Conservation (phyloP, 1,140 invertebrate genomes). For the Drosophila simulans region DNA sequence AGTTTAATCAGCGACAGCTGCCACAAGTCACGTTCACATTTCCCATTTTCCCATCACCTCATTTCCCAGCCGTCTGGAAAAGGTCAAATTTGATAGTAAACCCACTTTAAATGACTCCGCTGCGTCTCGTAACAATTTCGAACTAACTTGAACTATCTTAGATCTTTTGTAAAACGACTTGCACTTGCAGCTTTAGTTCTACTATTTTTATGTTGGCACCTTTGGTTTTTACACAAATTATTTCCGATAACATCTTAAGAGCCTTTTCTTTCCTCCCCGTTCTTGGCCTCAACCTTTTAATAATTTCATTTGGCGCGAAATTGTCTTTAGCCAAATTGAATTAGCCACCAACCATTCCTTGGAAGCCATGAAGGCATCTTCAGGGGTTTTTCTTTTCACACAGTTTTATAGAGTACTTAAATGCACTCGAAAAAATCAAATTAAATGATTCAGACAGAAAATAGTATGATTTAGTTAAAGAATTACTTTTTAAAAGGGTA, state of each 20-base stretch:
- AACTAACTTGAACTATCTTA: conserved; percentile 2
- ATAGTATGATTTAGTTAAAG: too few relatives aligned
- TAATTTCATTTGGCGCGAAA: conserved; percentile 73
- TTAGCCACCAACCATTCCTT: conserved; percentile 40
- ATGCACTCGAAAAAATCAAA: conserved; percentile 5
- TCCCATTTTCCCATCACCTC: not conserved
- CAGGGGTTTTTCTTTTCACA: not conserved
- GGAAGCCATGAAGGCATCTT: conserved; percentile 1
- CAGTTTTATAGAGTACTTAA: conserved; percentile 3
- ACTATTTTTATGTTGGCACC: conserved; percentile 7
- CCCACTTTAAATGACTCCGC: conserved; percentile 1
- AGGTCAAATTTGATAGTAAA: conserved; percentile 36
- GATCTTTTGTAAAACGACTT: conserved; percentile 4
- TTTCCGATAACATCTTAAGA: conserved; percentile 66
- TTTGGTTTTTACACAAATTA: conserved; percentile 63
- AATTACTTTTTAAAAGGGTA: too few relatives aligned
- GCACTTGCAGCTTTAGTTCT: not conserved
- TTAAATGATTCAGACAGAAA: too few relatives aligned
- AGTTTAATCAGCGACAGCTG: conserved; percentile 74
- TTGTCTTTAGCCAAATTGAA: conserved; percentile 74
- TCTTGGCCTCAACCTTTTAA: conserved; percentile 50
- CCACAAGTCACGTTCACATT: conserved; percentile 33
- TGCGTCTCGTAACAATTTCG: not conserved
- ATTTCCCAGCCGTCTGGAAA: conserved; percentile 4
- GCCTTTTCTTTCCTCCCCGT: not conserved